These are phyloP conservation scores for Epinotia brunnichana DNA, from an alignment of 2,888 invertebrate species.

Conservation along the genomic window DNA sequence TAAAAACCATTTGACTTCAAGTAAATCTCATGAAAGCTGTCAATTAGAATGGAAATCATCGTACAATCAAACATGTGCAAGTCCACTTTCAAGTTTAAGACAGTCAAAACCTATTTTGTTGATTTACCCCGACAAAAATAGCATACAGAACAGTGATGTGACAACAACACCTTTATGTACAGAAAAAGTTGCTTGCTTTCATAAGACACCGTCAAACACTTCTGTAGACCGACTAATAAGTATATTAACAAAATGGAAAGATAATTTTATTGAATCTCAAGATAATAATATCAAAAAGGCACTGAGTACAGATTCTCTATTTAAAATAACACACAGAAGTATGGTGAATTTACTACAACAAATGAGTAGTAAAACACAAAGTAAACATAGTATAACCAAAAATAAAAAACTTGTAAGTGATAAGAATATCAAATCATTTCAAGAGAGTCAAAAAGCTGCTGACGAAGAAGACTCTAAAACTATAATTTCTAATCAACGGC, in stretches of 20 bases:
- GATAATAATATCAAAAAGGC: slow-evolving; percentile 40
- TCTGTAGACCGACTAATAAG: slow-evolving; percentile 70
- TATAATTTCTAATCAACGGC: slow-evolving; percentile 44
- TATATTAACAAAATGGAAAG: slow-evolving; percentile 62
- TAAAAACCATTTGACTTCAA: slow-evolving; percentile 45
- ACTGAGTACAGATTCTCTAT: slow-evolving; percentile 36
- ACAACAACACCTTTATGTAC: slow-evolving; percentile 51
- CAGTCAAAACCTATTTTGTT: slow-evolving; percentile 58
- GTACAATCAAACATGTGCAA: slow-evolving; percentile 49
- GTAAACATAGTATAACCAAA: neutral
- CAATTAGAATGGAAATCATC: slow-evolving; percentile 33
- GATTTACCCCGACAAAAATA: slow-evolving; percentile 46
- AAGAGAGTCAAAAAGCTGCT: slow-evolving; percentile 4
- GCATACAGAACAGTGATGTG: slow-evolving; percentile 44
- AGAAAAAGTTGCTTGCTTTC: slow-evolving; percentile 65
- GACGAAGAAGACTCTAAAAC: slow-evolving; percentile 2
- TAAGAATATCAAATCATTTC: slow-evolving; percentile 8
- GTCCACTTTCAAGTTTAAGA: slow-evolving; percentile 51
- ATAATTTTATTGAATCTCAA: slow-evolving; percentile 48
- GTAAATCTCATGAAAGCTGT: neutral
- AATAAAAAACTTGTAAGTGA: slow-evolving; percentile 31
- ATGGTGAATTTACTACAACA: slow-evolving; percentile 2
- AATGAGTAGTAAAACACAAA: neutral
- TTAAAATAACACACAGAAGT: slow-evolving; percentile 14
- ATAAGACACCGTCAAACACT: slow-evolving; percentile 69